Conservation (phyloP, 2,797 vertebrate species). For the Ambastaia sidthimunki region DNA sequence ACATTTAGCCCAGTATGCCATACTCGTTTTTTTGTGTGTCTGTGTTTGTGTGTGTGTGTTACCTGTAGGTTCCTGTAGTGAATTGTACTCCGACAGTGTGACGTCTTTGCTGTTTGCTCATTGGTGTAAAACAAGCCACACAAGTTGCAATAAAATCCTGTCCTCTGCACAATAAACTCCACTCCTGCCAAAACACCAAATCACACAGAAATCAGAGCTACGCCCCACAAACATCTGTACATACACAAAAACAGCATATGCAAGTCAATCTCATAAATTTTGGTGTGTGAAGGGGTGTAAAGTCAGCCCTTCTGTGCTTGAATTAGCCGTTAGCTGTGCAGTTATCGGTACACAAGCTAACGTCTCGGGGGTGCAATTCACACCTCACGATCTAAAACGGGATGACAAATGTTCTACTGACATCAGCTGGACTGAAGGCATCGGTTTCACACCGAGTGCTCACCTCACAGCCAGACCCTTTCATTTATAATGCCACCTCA, state of each 20-base stretch:
- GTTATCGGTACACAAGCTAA: slow-evolving; percentile 69
- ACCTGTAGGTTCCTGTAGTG: slow-evolving; percentile 99
- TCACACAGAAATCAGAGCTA: neutral
- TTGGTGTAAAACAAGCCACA: slow-evolving; percentile 95
- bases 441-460: slow-evolving; percentile 14
- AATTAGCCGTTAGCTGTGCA: slow-evolving; percentile 53
- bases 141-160: slow-evolving; percentile 95
- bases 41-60: slow-evolving; percentile 32
- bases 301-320: slow-evolving; percentile 4
- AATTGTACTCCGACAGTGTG: slow-evolving; percentile 91
- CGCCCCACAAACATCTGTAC: neutral
- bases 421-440: slow-evolving; percentile 42
- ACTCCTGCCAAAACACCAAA: slow-evolving; percentile 78
- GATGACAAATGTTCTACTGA: slow-evolving; percentile 63
- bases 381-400: slow-evolving; percentile 65
- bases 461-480: slow-evolving; percentile 17
- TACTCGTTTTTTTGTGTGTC: too few relatives aligned
- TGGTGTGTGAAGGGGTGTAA: slow-evolving; percentile 22
- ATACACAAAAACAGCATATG: neutral
- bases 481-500: slow-evolving; percentile 13
- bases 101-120: slow-evolving; percentile 90
- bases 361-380: slow-evolving; percentile 68
- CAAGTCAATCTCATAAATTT: neutral
- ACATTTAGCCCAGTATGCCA: too few relatives aligned
- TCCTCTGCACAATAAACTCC: slow-evolving; percentile 95